Base-by-base conservation (phyloP, 2,888 invertebrate genomes). In the Clepsis dumicolana region DNA sequence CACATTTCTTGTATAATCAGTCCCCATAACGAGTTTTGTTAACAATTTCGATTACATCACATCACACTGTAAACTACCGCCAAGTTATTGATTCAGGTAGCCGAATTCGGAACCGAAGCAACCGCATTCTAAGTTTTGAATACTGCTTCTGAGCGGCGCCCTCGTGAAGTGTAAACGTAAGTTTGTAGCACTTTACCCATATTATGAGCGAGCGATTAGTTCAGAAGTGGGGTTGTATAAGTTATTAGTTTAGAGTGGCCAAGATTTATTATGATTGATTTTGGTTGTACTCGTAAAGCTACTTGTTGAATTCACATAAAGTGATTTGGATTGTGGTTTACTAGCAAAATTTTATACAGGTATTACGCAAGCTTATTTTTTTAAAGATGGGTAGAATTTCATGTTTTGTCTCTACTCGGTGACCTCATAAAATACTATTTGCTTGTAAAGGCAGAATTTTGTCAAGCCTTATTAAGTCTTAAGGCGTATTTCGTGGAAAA, bases 21-120 rank as follows among this genome's bases (percentile, higher is more conserved):
- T 56, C 44, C 24, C 56, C 56, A 35, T 67, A 67, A 67, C 62
- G 67, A 67, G 67, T 67, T 67, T 67, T 50, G 67, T 63, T 50
- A 67, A 67, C 67, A 67, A 67, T 67, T 67, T 67, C 67, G 67
- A 67, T 67, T 67, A 67, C 62, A 35, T 67, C 67, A 67, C 56
- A 57, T 57, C 67, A 67, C 67, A 48, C 54, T 62, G 56, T 62
- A 67, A 62, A 50, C 56, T 44, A 12, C n/a, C 24, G 24, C 67
- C 21, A 67, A 63, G 16, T 63, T 63, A 50, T 50, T 29, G 27
- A 57, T 62, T 2, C 50, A 16, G 38, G 1, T 44, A 38, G 56
- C 10, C 29, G 29, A 57, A 57, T 32, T 16, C 21, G 38, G 38
- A 41, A 57, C 38, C 18, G 56, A 63, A 56, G 50, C 38, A 48